Evolutionary conservation across 2,888 invertebrate species (phyloP).

Genomic region (Lasioglossum pauxillum): DNA sequence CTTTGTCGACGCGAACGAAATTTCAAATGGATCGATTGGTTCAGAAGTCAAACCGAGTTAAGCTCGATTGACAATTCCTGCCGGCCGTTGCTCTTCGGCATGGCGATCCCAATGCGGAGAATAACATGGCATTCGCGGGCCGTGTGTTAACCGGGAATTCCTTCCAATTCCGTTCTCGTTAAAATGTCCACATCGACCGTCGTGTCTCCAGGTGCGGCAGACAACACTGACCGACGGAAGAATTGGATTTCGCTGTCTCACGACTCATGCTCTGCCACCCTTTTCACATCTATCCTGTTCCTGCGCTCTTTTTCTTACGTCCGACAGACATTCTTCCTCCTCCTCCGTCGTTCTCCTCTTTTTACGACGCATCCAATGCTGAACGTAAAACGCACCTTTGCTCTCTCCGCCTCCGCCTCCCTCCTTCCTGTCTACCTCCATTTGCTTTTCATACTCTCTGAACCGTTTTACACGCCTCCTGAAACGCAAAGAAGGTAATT

Average conservation of each 20-base stretch:
- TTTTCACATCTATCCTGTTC: slow-evolving; percentile 46
- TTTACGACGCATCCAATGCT: neutral
- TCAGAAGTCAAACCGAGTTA: slow-evolving; percentile 13
- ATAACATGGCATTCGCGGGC: neutral
- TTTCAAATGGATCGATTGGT: slow-evolving; percentile 1
- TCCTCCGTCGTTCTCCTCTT: neutral
- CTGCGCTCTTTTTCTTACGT: slow-evolving; percentile 33
- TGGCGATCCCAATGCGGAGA: neutral
- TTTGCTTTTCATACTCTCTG: neutral
- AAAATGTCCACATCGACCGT: slow-evolving; percentile 31
- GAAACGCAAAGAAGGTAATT: neutral
- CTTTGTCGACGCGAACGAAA: neutral
- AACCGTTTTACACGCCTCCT: neutral
- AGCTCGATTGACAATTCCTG: slow-evolving; percentile 22
- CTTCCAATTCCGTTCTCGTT: slow-evolving; percentile 33
- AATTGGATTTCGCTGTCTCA: slow-evolving; percentile 77
- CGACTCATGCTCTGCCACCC: slow-evolving; percentile 53
- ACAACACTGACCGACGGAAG: slow-evolving; percentile 76
- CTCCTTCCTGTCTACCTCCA: neutral
- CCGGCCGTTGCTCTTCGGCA: neutral
- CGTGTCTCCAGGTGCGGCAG: slow-evolving; percentile 73
- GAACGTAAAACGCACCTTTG: slow-evolving; percentile 5
- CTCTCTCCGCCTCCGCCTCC: neutral
- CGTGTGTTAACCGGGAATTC: slow-evolving; percentile 1
- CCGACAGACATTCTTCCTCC: slow-evolving; percentile 6